phyloP scores from a whole-genome alignment of 2,797 vertebrate species.

The Malacoctenus gilli region DNA sequence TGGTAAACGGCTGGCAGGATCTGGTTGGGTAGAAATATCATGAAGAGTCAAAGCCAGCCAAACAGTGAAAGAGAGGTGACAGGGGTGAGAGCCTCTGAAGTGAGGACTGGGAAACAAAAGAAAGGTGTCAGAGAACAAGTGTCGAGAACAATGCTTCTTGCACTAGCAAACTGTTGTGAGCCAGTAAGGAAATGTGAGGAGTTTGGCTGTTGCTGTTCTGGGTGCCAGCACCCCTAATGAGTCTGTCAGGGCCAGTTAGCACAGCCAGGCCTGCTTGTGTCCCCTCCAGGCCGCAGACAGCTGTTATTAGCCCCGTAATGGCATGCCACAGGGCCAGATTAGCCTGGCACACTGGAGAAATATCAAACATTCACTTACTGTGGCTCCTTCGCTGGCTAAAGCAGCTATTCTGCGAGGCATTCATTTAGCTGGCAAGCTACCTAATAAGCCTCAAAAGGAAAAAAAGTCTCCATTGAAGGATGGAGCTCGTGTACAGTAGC shows the following conservation, averaged over 20 bases:
- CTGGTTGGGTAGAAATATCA: slow-evolving; percentile 44
- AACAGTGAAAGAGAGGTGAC: slow-evolving; percentile 55
- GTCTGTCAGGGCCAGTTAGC: slow-evolving; percentile 85
- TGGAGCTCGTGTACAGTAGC: slow-evolving; percentile 46
- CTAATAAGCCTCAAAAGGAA: slow-evolving; percentile 51
- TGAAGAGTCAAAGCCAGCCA: slow-evolving; percentile 37
- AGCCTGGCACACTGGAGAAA: slow-evolving; percentile 78
- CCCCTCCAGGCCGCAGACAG: slow-evolving; percentile 81
- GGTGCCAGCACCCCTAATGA: slow-evolving; percentile 85
- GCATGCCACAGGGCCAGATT: slow-evolving; percentile 83
- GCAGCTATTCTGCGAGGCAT: slow-evolving; percentile 60
- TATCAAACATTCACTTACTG: slow-evolving; percentile 78
- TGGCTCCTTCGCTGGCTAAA: slow-evolving; percentile 61
- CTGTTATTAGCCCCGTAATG: slow-evolving; percentile 87
- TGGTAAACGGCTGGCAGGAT: slow-evolving; percentile 36
- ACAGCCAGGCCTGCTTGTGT: slow-evolving; percentile 71
- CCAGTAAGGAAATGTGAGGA: slow-evolving; percentile 66
- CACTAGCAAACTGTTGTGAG: slow-evolving; percentile 66
- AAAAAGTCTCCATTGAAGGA: slow-evolving; percentile 37
- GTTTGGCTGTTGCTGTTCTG: slow-evolving; percentile 75
- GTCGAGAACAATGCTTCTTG: slow-evolving; percentile 62
- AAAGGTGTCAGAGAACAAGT: slow-evolving; percentile 66
- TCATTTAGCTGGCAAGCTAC: slow-evolving; percentile 66
- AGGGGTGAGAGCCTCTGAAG: slow-evolving; percentile 35
- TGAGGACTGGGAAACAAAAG: slow-evolving; percentile 57